Base-by-base conservation (phyloP, 2,797 vertebrate species). In the Cygnus olor region DNA sequence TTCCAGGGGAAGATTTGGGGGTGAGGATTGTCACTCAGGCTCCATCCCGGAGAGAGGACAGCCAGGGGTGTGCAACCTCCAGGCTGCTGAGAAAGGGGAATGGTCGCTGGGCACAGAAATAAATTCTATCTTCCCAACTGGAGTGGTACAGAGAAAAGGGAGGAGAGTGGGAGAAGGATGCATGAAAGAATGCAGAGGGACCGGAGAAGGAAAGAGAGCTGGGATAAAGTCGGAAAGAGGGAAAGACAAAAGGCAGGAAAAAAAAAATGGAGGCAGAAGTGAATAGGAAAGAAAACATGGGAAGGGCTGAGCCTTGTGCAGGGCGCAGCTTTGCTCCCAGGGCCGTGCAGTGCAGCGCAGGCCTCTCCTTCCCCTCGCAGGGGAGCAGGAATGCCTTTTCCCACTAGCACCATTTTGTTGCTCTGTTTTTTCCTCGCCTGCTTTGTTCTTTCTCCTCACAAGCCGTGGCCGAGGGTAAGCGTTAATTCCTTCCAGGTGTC, bases 401-500 rank as follows among this genome's bases (percentile, higher is more conserved):
- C 92, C 94, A 84, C 66, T 60, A 86, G 91, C 95, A 96, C 89
- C 95, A 95, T 96, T 96, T 94, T 94, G 85, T 71, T 90, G 93
- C 93, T 49, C 79, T 61, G 44, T 18, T 68, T 91, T 89, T 91
- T n/a, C 68, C 88, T 96, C 7, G 7, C 83, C 91, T 80, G 94
- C 93, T 96, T 95, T 96, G 93, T 94, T 96, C 95, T 95, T 86
- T 70, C 90, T 58, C 78, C 78, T 88, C 58, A 57, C 91, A 80
- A 80, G 80, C 61, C 38, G 77, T 85, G 6, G 83, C 81, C 64
- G 90, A 90, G 94, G 78, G 85, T 78, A 83, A 94, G 91, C 61
- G 69, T 84, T 96, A 96, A 96, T 97, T 96, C 91, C 56, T 96
- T 96, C 94, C 95, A 97, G 95, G 95, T 94, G 90, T 80, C 87